These are phyloP conservation scores for Neoitamus cyanurus DNA, from an alignment of 2,888 invertebrate species.

Conservation along the genomic window DNA sequence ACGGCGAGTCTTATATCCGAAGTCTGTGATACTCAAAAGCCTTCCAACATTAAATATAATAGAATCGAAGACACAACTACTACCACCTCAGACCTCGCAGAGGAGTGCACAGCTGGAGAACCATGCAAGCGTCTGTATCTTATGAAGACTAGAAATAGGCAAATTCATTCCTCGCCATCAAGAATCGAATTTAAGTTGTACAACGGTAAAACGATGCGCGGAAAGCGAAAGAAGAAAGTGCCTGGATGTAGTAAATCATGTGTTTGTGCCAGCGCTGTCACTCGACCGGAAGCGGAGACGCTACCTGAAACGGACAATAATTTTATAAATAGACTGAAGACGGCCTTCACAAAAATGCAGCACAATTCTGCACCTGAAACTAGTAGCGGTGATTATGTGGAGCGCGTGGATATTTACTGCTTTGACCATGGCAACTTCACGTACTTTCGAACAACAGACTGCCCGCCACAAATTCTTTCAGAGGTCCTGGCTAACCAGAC, in stretches of 20 bases:
- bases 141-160: background rate
- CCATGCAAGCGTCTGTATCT: background rate
- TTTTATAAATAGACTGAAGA: background rate
- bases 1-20: background rate
- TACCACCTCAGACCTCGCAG: background rate
- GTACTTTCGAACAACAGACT: conserved; percentile 74
- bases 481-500: conserved; percentile 72
- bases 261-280: background rate
- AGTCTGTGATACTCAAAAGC: background rate
- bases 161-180: background rate
- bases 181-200: background rate
- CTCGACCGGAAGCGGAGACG: background rate
- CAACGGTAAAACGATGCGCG: background rate
- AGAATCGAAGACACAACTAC: background rate
- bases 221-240: background rate
- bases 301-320: background rate
- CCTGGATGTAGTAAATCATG: background rate
- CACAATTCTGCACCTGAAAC: background rate
- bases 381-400: background rate
- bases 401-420: conserved; percentile 72
- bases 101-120: background rate
- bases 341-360: background rate
- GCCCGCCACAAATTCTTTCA: conserved; percentile 70
- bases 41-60: background rate
- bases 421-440: conserved; percentile 76